Percentiles rank a stretch among this genome's conserved stretches.
Evolutionary conservation across 2,888 invertebrate genomes (phyloP).

Genomic region (Toxonevra muliebris): DNA sequence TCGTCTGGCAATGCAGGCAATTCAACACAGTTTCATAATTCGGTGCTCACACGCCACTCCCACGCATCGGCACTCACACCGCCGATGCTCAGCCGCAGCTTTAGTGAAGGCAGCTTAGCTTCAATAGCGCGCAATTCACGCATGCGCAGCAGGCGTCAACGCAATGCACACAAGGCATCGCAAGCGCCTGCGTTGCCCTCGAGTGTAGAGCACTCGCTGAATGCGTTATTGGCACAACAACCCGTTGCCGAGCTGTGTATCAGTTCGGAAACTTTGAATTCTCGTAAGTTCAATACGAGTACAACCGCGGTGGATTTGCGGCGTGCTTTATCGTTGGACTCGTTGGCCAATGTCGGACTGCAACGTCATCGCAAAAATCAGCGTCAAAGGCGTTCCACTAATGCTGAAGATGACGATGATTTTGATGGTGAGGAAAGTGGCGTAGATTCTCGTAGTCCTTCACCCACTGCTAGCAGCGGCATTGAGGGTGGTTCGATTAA

Average conservation of each 20-base stretch:
- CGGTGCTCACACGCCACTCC: constrained; percentile 32
- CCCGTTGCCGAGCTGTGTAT: constrained; percentile 42
- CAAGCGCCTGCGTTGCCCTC: constrained; percentile 41
- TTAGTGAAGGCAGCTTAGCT: constrained; percentile 69
- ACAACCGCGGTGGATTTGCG: constrained; percentile 44
- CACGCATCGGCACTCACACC: constrained; percentile 46
- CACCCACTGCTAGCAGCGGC: constrained; percentile 88
- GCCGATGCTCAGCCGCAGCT: constrained; percentile 66
- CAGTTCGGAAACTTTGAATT: constrained; percentile 50
- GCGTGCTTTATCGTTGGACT: constrained; percentile 57
- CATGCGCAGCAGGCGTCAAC: constrained; percentile 48
- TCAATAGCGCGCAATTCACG: constrained; percentile 54
- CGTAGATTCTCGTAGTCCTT: constrained; percentile 77
- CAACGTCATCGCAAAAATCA: constrained; percentile 44
- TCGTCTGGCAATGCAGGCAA: constrained; percentile 43
- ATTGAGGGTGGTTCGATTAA: constrained; percentile 81
- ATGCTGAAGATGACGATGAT: constrained; percentile 53
- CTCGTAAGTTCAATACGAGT: constrained; percentile 25
- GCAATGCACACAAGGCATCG: constrained; percentile 42
- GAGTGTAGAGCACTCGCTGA: constrained; percentile 54
- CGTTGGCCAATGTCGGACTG: constrained; percentile 47
- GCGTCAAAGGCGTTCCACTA: constrained; percentile 41
- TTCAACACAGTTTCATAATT: constrained; percentile 36
- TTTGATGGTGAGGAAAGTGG: constrained; percentile 58
- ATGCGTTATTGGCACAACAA: constrained; percentile 48